Base-by-base conservation (phyloP, 2,113 vertebrate genomes). In the Lepus timidus region DNA sequence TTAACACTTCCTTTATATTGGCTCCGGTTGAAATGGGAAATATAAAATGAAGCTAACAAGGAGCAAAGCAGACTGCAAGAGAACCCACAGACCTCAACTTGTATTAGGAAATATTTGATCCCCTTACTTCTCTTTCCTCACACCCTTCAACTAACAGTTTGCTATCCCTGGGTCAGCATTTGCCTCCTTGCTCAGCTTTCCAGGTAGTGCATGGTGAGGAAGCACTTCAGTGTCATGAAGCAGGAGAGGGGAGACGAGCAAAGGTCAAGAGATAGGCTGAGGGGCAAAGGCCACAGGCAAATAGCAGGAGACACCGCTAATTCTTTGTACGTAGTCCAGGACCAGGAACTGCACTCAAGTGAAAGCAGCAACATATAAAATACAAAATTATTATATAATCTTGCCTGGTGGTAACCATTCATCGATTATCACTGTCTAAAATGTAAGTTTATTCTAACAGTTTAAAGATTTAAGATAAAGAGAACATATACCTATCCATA, bases 261-360 rank as follows among this genome's bases (percentile, higher is more conserved):
- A 80, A 67, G 17, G 20, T 62, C 22, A 44, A 76, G 31, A 68
- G 2, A 74, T 16, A 58, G 2, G 10, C 10, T n/a, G 22, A 3
- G 1, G 4, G 17, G 19, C 11, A 12, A 83, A 31, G 0, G 2
- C 8, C 73, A 27, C 0, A n/a, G 39, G 3, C 27, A 33, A 71
- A 22, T 3, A 55, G 12, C 9, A 71, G 16, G 27, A 68, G 8
- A 80, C 14, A 14, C 0, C 2, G 8, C 16, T 31, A 14, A 74
- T 65, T 71, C 71, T 4, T 14, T 62, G 85, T 74, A 49, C 12
- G 55, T 11, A 29, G 25, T 62, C 61, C 55, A 22, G 6, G 31
- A 16, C 76, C n/a, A 71, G 9, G 27, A 82, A 90, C 9, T 79
- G 4, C 67, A 51, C 29, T 70, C 39, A 68, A 12, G 52, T 70